Base-by-base conservation (phyloP, 2,113 vertebrate genomes). In the Otolemur garnettii region DNA sequence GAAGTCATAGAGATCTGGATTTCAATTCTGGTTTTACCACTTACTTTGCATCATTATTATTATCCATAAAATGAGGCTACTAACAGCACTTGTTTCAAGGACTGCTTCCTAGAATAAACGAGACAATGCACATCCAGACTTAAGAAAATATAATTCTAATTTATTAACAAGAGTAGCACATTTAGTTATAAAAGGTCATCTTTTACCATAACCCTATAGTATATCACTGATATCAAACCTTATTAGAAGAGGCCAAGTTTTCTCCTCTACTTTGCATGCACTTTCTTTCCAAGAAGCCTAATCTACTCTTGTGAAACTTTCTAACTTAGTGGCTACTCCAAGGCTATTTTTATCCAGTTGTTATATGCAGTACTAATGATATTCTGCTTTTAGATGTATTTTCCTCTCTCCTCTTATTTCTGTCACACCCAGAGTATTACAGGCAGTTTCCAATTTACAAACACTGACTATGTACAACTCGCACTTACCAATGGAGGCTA, bases 311-410 rank as follows among this genome's bases (percentile, higher is more conserved):
- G 64, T 87, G 93, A 82, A 0, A 17, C 91, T 95, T 94, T 97
- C 78, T 79, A 98, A 96, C 60, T 93, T 78, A 74, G 96, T 95
- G 84, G 94, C 95, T 96, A 94, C 94, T 96, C 90, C 91, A 97
- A 97, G 96, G 94, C 87, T 98, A 97, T 97, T 98, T 98, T 92
- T 57, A 90, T 72, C 35, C 93, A 93, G 90, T 60, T 97, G 94
- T 93, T 97, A 97, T 74, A 96, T 87, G 60, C 28, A 57, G 42
- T 97, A 66, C 95, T 91, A 91, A 77, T 75, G 88, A 96, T 77
- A 97, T 0, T 3, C 82, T 95, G 85, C 89, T 97, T 86, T 95
- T 97, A 78, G 71, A 85, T 62, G 55, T 53, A 95, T 88, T 97
- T 90, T 97, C 95, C 93, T 93, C 1, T 79, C 91, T 97, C 60